phyloP scores from a whole-genome alignment of 2,888 invertebrate species.

The Epirrita christyi region DNA sequence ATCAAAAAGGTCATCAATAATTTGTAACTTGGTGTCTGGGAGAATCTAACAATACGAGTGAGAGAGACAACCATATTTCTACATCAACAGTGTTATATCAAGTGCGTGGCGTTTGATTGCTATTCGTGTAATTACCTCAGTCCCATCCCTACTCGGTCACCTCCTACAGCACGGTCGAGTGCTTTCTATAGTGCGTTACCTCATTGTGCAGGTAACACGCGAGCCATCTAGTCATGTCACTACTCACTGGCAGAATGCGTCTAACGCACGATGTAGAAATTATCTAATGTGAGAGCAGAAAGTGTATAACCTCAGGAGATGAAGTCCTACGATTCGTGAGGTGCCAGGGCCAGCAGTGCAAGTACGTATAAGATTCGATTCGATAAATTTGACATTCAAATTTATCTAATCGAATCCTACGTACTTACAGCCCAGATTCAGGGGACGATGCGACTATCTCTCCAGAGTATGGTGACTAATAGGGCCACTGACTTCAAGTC shows the following conservation, averaged over 20 bases:
- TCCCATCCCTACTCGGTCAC: constrained; percentile 18
- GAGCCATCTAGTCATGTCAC: constrained; percentile 5
- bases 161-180: constrained; percentile 23
- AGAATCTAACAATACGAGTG: not conserved
- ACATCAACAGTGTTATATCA: not conserved
- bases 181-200: not conserved
- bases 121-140: constrained; percentile 22
- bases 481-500: too few species aligned
- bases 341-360: too few species aligned
- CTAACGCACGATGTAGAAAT: not conserved
- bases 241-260: constrained; percentile 3
- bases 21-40: too few species aligned
- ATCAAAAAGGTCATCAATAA: too few species aligned
- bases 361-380: too few species aligned
- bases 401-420: too few species aligned
- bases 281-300: not conserved
- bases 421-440: too few species aligned
- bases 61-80: constrained; percentile 15
- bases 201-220: constrained; percentile 19
- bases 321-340: too few species aligned
- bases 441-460: too few species aligned
- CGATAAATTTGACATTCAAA: too few species aligned
- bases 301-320: too few species aligned
- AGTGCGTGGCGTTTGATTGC: constrained; percentile 25
- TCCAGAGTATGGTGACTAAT: too few species aligned